Evolutionary conservation across 1,140 invertebrate species (phyloP).

Genomic region (Drosophila mayri): DNA sequence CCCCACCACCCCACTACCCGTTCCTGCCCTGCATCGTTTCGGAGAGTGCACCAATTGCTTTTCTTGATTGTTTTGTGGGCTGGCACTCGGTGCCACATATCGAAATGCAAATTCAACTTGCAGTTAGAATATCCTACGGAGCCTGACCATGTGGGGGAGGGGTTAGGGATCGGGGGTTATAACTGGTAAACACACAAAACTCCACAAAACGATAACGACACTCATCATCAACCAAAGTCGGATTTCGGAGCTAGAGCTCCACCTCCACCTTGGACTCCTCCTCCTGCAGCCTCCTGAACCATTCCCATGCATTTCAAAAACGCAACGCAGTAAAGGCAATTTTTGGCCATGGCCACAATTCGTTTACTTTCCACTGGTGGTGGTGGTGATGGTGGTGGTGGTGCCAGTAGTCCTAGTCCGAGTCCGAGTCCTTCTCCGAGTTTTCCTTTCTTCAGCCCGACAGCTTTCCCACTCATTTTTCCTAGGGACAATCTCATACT

Average conservation of each 20-base stretch:
- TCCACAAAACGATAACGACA: slow-evolving; percentile 82
- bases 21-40: neutral
- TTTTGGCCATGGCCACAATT: slow-evolving; percentile 69
- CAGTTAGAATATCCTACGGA: slow-evolving; percentile 64
- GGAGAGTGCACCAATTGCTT: slow-evolving; percentile 72
- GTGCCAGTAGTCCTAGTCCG: neutral
- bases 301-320: slow-evolving; percentile 71
- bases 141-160: neutral
- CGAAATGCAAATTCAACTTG: slow-evolving; percentile 80
- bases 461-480: neutral
- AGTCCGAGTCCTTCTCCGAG: slow-evolving; percentile 18
- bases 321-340: slow-evolving; percentile 62
- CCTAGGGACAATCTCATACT: slow-evolving; percentile 37
- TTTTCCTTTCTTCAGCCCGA: slow-evolving; percentile 8
- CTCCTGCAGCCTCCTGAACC: neutral
- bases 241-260: slow-evolving; percentile 50
- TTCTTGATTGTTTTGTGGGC: slow-evolving; percentile 78
- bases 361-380: slow-evolving; percentile 64
- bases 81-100: slow-evolving; percentile 61
- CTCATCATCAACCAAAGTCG: slow-evolving; percentile 82
- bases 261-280: slow-evolving; percentile 1
- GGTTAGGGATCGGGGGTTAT: neutral
- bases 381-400: neutral
- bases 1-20: neutral
- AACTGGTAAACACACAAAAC: slow-evolving; percentile 55